Evolutionary conservation across 2,797 vertebrate genomes (phyloP).

Genomic region (Novumbra hubbsi): DNA sequence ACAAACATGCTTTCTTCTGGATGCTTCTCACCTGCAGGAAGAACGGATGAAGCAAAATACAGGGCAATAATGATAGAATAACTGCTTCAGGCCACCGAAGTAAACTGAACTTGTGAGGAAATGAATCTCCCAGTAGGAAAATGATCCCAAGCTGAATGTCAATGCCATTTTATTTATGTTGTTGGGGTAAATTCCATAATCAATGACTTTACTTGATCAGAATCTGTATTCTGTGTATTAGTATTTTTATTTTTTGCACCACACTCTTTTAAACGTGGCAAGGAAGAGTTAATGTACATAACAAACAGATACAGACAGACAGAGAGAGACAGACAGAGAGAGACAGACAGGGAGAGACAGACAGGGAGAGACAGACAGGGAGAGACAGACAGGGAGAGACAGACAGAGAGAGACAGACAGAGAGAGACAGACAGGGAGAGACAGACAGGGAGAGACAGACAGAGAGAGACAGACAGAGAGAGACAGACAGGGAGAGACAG

Average conservation of each 20-base stretch:
- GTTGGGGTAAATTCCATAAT: not conserved
- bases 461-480: not conserved
- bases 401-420: not conserved
- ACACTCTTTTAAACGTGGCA: not conserved
- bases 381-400: not conserved
- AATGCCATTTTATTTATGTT: not conserved
- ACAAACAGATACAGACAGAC: not conserved
- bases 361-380: not conserved
- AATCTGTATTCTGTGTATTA: not conserved
- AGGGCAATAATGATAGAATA: too few species aligned
- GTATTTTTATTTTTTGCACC: not conserved
- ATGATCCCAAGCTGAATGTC: too few species aligned
- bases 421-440: too few species aligned
- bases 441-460: not conserved
- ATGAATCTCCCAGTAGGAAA: too few species aligned
- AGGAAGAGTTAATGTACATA: slow-evolving; percentile 23
- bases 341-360: not conserved
- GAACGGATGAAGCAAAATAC: too few species aligned
- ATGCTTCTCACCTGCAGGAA: too few species aligned
- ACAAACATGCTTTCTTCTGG: slow-evolving; percentile 5
- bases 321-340: too few species aligned
- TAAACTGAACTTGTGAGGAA: too few species aligned
- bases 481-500: not conserved
- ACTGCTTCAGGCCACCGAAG: too few species aligned
- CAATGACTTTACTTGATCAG: not conserved